Evolutionary conservation across 2,113 vertebrate species (phyloP).

Genomic region (Chitala chitala): DNA sequence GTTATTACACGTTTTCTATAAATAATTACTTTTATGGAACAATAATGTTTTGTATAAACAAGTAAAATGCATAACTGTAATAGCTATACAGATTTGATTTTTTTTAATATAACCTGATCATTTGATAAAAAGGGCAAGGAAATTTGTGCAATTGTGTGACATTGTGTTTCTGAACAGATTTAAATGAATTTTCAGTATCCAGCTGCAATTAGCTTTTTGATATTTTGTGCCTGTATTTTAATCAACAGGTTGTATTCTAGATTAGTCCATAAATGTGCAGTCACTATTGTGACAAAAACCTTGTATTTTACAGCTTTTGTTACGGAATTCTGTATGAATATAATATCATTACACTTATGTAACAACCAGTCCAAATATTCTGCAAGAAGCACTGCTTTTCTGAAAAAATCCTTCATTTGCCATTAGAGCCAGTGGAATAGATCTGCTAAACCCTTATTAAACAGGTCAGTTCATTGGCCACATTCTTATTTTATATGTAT

Average conservation of each 20-base stretch:
- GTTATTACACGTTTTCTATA: slow-evolving; percentile 8
- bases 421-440: slow-evolving; percentile 15
- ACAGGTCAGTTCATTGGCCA: not conserved
- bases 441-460: not conserved
- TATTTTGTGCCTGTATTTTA: not conserved
- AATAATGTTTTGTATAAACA: not conserved
- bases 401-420: slow-evolving; percentile 33
- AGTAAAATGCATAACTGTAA: not conserved
- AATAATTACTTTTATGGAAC: too few species aligned
- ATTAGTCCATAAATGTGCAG: slow-evolving; percentile 33
- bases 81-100: not conserved
- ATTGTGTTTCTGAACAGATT: too few species aligned
- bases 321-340: slow-evolving; percentile 29
- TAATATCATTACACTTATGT: slow-evolving; percentile 32
- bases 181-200: too few species aligned
- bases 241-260: slow-evolving; percentile 10
- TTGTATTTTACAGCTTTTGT: slow-evolving; percentile 33
- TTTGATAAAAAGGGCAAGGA: not conserved
- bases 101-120: not conserved
- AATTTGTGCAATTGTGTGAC: not conserved
- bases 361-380: slow-evolving; percentile 27
- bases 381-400: slow-evolving; percentile 35
- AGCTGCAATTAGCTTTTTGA: not conserved
- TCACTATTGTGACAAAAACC: slow-evolving; percentile 25
- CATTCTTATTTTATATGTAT: not conserved